A percentile compares a stretch with the other conserved stretches of the same genome.
These are phyloP conservation scores for Panorpa germanica DNA, from an alignment of 2,888 invertebrate genomes.

Conservation along the genomic window DNA sequence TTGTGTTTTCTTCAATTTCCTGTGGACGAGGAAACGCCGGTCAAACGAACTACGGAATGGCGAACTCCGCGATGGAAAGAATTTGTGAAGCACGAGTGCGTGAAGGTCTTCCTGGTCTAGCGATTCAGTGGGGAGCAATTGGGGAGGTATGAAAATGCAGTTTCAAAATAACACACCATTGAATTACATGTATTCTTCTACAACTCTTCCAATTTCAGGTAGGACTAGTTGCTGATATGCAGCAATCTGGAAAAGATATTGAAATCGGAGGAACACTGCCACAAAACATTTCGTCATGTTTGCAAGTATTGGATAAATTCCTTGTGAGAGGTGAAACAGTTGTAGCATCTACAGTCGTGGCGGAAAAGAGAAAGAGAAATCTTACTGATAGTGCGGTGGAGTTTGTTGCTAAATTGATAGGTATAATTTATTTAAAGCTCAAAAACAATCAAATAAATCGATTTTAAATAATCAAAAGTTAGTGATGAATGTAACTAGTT, in stretches of 20 bases:
- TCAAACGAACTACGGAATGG: slow-evolving; percentile 80
- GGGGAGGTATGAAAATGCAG: too few species aligned
- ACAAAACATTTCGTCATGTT: slow-evolving; percentile 68
- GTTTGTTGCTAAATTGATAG: too few species aligned
- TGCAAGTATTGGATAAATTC: slow-evolving; percentile 53
- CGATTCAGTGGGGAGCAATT: slow-evolving; percentile 86
- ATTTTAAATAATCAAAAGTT: too few species aligned
- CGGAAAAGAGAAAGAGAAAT: slow-evolving; percentile 50
- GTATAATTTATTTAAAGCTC: too few species aligned
- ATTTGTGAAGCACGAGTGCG: slow-evolving; percentile 55
- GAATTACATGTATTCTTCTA: too few species aligned
- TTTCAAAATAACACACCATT: too few species aligned
- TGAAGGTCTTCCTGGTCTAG: slow-evolving; percentile 57
- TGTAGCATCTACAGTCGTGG: slow-evolving; percentile 71
- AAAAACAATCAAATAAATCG: too few species aligned
- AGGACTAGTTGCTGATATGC: slow-evolving; percentile 62
- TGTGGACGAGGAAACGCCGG: slow-evolving; percentile 85
- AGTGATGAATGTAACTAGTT: too few species aligned
- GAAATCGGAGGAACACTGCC: slow-evolving; percentile 67
- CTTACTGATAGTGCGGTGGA: slow-evolving; percentile 39
- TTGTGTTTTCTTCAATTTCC: slow-evolving; percentile 80
- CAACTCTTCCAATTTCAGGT: too few species aligned
- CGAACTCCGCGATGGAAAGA: slow-evolving; percentile 80
- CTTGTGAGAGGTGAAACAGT: slow-evolving; percentile 48
- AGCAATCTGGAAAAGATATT: slow-evolving; percentile 44